A percentile compares a stretch with the other conserved stretches of the same genome.
Evolutionary conservation across 2,113 vertebrate genomes (phyloP).

Genomic region (Colaptes auratus): DNA sequence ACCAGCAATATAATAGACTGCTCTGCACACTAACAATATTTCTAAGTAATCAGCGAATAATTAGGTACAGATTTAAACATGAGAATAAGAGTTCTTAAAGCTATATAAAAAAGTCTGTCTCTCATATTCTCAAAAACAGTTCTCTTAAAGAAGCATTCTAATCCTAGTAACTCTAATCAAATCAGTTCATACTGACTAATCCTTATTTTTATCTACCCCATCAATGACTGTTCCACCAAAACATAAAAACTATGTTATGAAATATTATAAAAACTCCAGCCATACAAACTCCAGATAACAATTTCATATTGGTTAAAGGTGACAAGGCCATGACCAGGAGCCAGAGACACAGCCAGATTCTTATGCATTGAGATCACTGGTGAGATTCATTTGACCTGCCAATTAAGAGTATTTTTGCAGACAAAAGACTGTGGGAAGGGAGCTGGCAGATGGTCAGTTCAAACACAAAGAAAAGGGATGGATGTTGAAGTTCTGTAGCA

Average conservation of each 20-base stretch:
- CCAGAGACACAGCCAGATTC: background rate
- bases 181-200: background rate
- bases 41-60: background rate
- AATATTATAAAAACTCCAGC: background rate
- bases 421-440: conserved; percentile 60
- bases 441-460: conserved; percentile 18
- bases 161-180: background rate
- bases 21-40: background rate
- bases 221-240: background rate
- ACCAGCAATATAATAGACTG: background rate
- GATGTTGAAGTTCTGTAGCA: background rate
- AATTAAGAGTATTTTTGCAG: conserved; percentile 49
- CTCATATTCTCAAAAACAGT: background rate
- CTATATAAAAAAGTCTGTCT: background rate
- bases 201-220: background rate
- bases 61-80: background rate
- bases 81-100: background rate
- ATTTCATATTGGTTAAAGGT: conserved; percentile 13
- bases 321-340: conserved; percentile 44
- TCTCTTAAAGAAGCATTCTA: background rate
- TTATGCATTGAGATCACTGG: conserved; percentile 40
- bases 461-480: conserved; percentile 7
- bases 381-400: conserved; percentile 44
- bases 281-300: background rate
- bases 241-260: background rate